phyloP scores from a whole-genome alignment of 2,113 vertebrate species.

The Sinocyclocheilus grahami region DNA sequence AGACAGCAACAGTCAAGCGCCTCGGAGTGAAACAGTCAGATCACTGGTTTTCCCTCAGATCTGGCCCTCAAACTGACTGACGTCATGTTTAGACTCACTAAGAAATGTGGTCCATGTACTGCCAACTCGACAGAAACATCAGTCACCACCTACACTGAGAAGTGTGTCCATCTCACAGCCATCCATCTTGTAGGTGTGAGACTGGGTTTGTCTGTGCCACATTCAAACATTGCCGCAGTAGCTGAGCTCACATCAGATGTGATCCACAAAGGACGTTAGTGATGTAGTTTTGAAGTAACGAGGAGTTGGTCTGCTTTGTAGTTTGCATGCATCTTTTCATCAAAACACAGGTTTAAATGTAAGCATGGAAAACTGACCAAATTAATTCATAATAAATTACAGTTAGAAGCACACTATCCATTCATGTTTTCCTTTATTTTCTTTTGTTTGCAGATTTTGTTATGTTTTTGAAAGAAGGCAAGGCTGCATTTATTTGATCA shows the following conservation, averaged over 20 bases:
- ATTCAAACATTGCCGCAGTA: background rate
- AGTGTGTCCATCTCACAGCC: conserved; percentile 12
- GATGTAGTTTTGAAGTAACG: background rate
- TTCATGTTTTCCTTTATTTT: no score
- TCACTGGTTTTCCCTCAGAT: conserved; percentile 24
- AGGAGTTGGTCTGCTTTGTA: background rate
- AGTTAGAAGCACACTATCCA: no score
- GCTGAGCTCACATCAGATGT: conserved; percentile 4
- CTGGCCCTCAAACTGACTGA: conserved; percentile 14
- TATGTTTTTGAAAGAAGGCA: no score
- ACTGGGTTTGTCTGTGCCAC: background rate
- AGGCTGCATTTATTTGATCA: no score
- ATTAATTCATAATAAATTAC: no score
- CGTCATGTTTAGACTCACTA: conserved; percentile 26
- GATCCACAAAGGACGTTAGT: background rate
- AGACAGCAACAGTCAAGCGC: background rate
- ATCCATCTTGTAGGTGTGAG: conserved; percentile 14
- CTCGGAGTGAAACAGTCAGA: background rate
- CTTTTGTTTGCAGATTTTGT: no score
- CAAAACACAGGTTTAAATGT: background rate
- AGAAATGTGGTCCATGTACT: conserved; percentile 14
- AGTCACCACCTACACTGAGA: conserved; percentile 5
- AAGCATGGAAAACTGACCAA: background rate
- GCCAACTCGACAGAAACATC: conserved; percentile 13
- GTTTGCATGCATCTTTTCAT: background rate